Percentiles rank a stretch among this genome's conserved stretches.
Evolutionary conservation across 1,140 invertebrate genomes (phyloP).

Genomic region (Protaetia brevitarsis): DNA sequence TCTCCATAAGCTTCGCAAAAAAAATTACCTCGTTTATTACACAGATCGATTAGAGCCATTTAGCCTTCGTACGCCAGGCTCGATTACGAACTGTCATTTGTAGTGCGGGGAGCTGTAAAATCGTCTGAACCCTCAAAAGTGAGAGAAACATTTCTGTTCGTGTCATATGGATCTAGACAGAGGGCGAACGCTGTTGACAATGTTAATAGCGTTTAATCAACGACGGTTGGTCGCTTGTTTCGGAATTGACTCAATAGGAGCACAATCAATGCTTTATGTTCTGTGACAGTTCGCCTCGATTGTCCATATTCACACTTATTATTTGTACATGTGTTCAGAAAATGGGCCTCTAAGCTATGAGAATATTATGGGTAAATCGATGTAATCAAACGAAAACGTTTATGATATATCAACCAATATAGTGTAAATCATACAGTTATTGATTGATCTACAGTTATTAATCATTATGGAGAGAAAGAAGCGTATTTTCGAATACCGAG

Average conservation of each 20-base stretch:
- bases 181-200: not conserved
- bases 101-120: not conserved
- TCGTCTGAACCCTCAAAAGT: not conserved
- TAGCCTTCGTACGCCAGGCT: not conserved
- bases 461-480: too few species aligned
- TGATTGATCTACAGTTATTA: too few species aligned
- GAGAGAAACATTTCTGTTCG: not conserved
- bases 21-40: not conserved
- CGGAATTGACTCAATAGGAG: not conserved
- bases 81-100: not conserved
- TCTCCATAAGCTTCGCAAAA: too few species aligned
- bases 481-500: too few species aligned
- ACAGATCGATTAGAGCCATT: not conserved
- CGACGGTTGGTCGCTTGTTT: not conserved
- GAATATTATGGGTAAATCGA: not conserved
- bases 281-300: not conserved
- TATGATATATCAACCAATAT: not conserved
- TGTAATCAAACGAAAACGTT: not conserved
- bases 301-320: slow-evolving; percentile 7
- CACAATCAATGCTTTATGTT: not conserved
- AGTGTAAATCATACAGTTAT: not conserved
- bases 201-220: not conserved
- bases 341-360: not conserved
- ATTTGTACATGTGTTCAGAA: not conserved
- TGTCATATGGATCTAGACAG: slow-evolving; percentile 6